A percentile compares a stretch with the other conserved stretches of the same genome.
phyloP scores from a whole-genome alignment of 2,797 vertebrate genomes.

The Clarias laeviceps region DNA sequence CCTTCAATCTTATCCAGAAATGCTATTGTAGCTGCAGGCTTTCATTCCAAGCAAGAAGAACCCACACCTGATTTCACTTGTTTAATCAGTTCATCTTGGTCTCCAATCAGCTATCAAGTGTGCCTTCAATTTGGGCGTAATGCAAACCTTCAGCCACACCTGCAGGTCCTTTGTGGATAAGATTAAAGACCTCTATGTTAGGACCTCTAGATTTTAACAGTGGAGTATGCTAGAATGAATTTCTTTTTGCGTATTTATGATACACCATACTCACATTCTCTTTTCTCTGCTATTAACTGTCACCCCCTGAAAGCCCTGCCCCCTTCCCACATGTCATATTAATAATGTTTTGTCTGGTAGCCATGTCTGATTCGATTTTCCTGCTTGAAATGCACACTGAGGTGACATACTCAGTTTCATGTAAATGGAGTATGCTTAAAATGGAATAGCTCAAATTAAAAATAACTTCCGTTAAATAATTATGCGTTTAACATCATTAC shows the following conservation, averaged over 20 bases:
- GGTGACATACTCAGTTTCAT: background rate
- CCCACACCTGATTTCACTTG: constrained; percentile 3
- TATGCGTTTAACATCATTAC: background rate
- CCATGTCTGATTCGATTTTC: background rate
- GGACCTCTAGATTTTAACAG: background rate
- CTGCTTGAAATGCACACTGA: background rate
- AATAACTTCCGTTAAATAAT: background rate
- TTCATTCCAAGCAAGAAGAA: background rate
- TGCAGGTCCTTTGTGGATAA: background rate
- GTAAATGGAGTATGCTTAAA: background rate
- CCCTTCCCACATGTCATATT: constrained; percentile 6
- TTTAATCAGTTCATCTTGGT: constrained; percentile 14
- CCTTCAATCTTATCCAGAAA: background rate
- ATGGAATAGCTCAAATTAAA: background rate
- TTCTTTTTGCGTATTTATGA: too few relatives aligned
- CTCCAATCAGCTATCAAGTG: background rate
- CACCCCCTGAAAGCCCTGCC: background rate
- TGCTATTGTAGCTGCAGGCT: background rate
- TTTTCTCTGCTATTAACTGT: background rate
- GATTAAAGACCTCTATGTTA: background rate
- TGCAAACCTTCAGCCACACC: background rate
- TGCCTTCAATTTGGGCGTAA: background rate
- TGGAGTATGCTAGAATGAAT: background rate
- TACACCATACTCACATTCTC: background rate
- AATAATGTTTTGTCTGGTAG: background rate